These are phyloP conservation scores for Meiosimyza platycephala DNA, from an alignment of 2,888 invertebrate genomes.

Conservation along the genomic window DNA sequence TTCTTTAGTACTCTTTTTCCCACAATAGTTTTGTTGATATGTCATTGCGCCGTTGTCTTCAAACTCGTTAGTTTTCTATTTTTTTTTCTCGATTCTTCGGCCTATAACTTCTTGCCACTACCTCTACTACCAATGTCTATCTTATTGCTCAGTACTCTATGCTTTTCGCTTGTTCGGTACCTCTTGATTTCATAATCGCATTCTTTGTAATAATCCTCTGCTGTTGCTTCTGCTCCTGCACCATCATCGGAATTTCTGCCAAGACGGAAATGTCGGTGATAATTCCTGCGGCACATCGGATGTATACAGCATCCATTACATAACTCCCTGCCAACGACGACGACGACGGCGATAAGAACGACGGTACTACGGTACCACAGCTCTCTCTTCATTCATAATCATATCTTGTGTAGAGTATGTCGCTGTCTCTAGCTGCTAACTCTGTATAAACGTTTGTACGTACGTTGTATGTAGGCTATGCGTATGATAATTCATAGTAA, in stretches of 20 bases:
- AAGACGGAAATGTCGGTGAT: conserved; percentile 49
- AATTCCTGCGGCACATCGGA: conserved; percentile 48
- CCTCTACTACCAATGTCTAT: neutral
- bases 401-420: conserved; percentile 6
- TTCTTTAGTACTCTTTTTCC: neutral
- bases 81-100: neutral
- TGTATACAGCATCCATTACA: conserved; percentile 38
- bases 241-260: conserved; percentile 23
- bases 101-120: neutral
- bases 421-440: neutral
- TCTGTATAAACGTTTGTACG: too few relatives aligned
- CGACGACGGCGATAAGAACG: too few relatives aligned
- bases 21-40: conserved; percentile 9
- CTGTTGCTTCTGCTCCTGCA: conserved; percentile 16
- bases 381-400: conserved; percentile 20
- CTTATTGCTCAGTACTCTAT: neutral
- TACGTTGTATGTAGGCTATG: neutral
- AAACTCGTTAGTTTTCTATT: conserved; percentile 14
- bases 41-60: neutral
- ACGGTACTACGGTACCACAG: neutral
- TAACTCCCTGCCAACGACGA: neutral
- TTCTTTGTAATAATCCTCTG: conserved; percentile 29
- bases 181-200: conserved; percentile 21
- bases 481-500: too few relatives aligned
- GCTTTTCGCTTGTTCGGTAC: too few relatives aligned